phyloP scores from a whole-genome alignment of 2,113 vertebrate genomes.

The Diadophis punctatus region DNA sequence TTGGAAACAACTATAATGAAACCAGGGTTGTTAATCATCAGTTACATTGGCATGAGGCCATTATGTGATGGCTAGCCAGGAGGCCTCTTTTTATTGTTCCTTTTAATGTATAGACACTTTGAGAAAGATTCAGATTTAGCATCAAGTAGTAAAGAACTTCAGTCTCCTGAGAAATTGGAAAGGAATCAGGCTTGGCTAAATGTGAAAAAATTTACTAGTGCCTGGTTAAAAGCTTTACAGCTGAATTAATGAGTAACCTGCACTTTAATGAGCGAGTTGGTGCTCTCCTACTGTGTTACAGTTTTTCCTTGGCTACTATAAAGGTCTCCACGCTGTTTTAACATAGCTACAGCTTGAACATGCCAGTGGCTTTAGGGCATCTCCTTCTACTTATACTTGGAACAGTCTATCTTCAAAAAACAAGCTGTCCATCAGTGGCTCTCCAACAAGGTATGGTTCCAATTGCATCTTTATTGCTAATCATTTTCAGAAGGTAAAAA shows the following conservation, averaged over 20 bases:
- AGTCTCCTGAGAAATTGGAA: neutral
- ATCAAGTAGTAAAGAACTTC: neutral
- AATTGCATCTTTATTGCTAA: neutral
- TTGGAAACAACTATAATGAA: neutral
- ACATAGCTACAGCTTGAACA: conserved; percentile 47
- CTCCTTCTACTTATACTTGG: conserved; percentile 55
- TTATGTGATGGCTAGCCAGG: neutral
- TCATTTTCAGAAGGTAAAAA: neutral
- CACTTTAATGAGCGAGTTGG: conserved; percentile 39
- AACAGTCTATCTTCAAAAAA: conserved; percentile 51
- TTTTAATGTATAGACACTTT: conserved; percentile 4
- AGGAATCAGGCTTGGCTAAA: conserved; percentile 24
- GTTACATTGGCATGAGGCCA: neutral
- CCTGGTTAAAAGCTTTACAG: conserved; percentile 37
- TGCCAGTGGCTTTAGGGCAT: conserved; percentile 41
- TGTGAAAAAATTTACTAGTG: conserved; percentile 27
- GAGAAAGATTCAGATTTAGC: neutral
- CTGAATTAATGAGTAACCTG: conserved; percentile 69
- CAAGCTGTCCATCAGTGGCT: conserved; percentile 12
- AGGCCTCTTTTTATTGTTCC: neutral
- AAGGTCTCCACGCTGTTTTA: conserved; percentile 26
- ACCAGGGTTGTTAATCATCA: neutral
- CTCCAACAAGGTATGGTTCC: conserved; percentile 61
- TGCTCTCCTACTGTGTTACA: conserved; percentile 26
- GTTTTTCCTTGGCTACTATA: conserved; percentile 39